phyloP scores from a whole-genome alignment of 2,113 vertebrate genomes.

The Chrysemys picta region DNA sequence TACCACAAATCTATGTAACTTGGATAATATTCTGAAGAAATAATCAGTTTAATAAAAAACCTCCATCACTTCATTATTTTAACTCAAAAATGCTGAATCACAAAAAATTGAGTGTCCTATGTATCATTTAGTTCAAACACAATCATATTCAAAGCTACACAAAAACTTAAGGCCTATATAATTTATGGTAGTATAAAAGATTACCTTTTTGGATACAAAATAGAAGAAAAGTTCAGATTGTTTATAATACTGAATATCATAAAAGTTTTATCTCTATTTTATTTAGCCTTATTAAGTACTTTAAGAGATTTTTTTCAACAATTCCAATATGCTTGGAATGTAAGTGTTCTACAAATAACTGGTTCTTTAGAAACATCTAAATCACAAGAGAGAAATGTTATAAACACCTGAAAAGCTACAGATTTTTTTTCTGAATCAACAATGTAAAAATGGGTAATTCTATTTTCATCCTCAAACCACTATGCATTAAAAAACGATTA shows the following conservation, averaged over 20 bases:
- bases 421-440: background rate
- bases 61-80: background rate
- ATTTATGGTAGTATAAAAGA: background rate
- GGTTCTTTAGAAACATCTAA: background rate
- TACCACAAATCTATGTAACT: background rate
- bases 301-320: background rate
- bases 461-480: background rate
- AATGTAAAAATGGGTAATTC: background rate
- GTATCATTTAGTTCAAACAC: rapidly evolving
- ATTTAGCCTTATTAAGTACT: background rate
- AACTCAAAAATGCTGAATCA: rapidly evolving
- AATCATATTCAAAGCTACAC: background rate
- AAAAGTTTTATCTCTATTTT: background rate
- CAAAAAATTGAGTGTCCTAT: background rate
- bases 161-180: background rate
- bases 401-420: background rate
- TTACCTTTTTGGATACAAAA: background rate
- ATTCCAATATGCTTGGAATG: background rate
- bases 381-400: background rate
- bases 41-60: too few relatives aligned
- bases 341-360: background rate
- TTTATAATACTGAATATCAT: background rate
- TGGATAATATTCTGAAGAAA: background rate
- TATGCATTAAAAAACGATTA: background rate
- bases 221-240: rapidly evolving